A percentile compares a stretch with the other conserved stretches of the same genome.
phyloP scores from a whole-genome alignment of 2,113 vertebrate species.

The Calidris pygmaea region DNA sequence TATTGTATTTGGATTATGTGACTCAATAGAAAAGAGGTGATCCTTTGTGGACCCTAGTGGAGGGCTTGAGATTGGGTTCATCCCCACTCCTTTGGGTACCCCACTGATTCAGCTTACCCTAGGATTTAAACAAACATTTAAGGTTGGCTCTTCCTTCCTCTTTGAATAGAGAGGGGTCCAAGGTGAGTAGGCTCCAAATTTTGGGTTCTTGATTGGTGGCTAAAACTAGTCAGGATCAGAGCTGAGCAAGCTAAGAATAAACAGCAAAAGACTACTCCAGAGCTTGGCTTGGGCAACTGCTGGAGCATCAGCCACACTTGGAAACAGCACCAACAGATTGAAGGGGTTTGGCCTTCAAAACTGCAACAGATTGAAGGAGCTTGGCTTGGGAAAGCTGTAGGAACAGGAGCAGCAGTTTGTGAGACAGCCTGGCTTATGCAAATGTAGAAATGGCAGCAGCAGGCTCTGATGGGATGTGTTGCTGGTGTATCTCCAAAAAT shows the following conservation, averaged over 20 bases:
- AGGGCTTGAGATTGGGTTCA: not conserved
- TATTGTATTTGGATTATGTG: not conserved
- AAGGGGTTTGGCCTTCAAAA: constrained; percentile 64
- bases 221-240: not conserved
- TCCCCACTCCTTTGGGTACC: not conserved
- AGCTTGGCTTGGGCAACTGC: constrained; percentile 53
- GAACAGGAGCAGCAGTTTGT: constrained; percentile 60
- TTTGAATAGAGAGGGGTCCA: not conserved
- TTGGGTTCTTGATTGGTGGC: not conserved
- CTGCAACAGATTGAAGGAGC: constrained; percentile 66
- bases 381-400: constrained; percentile 57
- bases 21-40: not conserved
- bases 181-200: not conserved
- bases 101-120: not conserved
- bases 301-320: constrained; percentile 60
- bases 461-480: constrained; percentile 62
- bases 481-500: constrained; percentile 62
- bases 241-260: constrained; percentile 48
- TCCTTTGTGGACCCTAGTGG: not conserved
- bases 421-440: constrained; percentile 60
- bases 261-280: not conserved
- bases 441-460: constrained; percentile 60
- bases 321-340: constrained; percentile 61
- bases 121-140: not conserved
- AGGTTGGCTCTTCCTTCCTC: not conserved